These are phyloP conservation scores for Sympetrum striolatum DNA, from an alignment of 2,888 invertebrate species.

Conservation along the genomic window DNA sequence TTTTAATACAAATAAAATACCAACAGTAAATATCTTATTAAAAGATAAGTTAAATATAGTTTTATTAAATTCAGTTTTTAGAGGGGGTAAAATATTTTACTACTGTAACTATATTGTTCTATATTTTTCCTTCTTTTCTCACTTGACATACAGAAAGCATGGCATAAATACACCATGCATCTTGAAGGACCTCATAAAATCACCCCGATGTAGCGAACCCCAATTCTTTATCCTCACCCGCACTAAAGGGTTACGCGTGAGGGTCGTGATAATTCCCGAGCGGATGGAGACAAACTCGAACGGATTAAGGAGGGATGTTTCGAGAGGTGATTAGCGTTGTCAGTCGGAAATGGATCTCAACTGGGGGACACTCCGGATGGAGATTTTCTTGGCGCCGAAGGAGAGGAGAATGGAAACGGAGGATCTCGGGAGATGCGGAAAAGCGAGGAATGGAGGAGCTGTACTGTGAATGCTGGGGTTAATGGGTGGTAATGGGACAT, in stretches of 20 bases:
- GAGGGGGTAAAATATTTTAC: no score
- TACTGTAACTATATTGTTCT: neutral
- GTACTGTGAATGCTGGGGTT: neutral
- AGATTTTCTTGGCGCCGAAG: neutral
- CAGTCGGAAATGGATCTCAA: conserved; percentile 10
- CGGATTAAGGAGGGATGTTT: neutral
- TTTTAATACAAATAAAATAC: no score
- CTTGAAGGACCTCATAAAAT: neutral
- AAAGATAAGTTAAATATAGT: no score
- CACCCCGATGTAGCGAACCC: neutral
- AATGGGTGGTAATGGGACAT: neutral
- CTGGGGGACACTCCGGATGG: neutral
- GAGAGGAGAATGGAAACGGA: neutral
- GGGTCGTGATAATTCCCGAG: conserved; percentile 21
- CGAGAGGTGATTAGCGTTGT: conserved; percentile 36
- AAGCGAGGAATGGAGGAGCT: neutral
- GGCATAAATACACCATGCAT: neutral
- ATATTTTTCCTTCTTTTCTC: neutral
- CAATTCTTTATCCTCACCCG: neutral
- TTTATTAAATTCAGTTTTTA: no score
- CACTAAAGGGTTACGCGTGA: neutral
- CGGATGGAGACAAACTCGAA: neutral
- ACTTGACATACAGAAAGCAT: neutral
- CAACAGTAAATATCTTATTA: no score
- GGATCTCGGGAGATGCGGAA: neutral